Percentiles rank a stretch among this genome's conserved stretches.
These are phyloP conservation scores for Lochmaea crataegi DNA, from an alignment of 2,888 invertebrate species.

Conservation along the genomic window DNA sequence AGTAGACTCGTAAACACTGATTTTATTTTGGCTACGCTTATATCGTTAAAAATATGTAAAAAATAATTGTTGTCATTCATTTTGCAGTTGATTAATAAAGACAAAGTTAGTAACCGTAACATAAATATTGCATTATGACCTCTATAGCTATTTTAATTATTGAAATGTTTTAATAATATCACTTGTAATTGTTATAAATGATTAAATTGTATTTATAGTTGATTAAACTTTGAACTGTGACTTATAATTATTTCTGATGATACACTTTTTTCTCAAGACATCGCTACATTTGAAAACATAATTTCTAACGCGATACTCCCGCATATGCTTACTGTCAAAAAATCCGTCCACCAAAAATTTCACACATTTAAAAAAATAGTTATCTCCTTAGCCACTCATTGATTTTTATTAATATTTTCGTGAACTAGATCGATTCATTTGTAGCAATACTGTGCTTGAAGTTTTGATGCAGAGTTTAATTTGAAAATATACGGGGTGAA, in stretches of 20 bases:
- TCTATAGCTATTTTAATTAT: constrained; percentile 43
- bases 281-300: constrained; percentile 25
- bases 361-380: too few relatives aligned
- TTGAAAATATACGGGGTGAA: too few relatives aligned
- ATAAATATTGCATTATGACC: constrained; percentile 38
- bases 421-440: too few relatives aligned
- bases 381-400: too few relatives aligned
- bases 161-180: constrained; percentile 38
- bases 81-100: constrained; percentile 15
- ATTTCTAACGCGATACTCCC: background rate
- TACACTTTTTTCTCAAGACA: constrained; percentile 19
- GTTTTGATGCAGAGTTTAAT: too few relatives aligned
- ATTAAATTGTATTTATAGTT: constrained; percentile 42
- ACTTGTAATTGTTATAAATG: constrained; percentile 38
- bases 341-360: too few relatives aligned
- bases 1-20: background rate
- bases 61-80: constrained; percentile 9
- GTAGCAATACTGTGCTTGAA: too few relatives aligned
- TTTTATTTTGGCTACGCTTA: background rate
- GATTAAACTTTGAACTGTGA: constrained; percentile 34
- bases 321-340: too few relatives aligned
- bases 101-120: constrained; percentile 37
- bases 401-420: too few relatives aligned
- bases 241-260: constrained; percentile 31
- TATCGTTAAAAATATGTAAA: background rate